A percentile compares a stretch with the other conserved stretches of the same genome.
Conservation (phyloP, 2,113 vertebrate genomes). For the Megaleporinus macrocephalus region DNA sequence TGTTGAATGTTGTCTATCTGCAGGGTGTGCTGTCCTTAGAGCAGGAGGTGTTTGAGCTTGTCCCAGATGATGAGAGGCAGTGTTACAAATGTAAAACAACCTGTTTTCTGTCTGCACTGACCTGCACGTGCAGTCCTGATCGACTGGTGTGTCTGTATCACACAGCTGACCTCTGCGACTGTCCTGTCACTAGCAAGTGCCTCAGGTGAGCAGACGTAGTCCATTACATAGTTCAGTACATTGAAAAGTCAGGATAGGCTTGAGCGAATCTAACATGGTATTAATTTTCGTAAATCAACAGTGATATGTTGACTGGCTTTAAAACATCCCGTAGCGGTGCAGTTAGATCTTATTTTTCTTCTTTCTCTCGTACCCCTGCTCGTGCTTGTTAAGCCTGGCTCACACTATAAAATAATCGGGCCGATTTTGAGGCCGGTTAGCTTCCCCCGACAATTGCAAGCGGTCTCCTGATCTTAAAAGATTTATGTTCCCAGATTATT, state of each 20-base stretch:
- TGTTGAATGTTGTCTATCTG: slow-evolving; percentile 15
- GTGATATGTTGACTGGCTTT: no score
- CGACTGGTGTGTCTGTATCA: slow-evolving; percentile 94
- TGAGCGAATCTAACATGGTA: no score
- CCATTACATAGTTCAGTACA: background rate
- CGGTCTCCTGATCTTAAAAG: no score
- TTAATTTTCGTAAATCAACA: no score
- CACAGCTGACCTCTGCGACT: slow-evolving; percentile 86
- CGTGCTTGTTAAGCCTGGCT: no score
- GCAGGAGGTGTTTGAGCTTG: slow-evolving; percentile 95
- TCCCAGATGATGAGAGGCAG: slow-evolving; percentile 97
- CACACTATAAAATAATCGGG: no score
- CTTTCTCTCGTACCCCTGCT: no score
- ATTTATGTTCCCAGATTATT: no score
- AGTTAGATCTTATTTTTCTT: no score
- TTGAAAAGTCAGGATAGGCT: background rate
- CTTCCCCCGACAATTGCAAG: no score
- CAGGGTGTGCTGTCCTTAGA: slow-evolving; percentile 93
- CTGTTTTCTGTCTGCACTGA: slow-evolving; percentile 96
- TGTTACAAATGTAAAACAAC: slow-evolving; percentile 95
- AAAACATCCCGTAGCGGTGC: no score
- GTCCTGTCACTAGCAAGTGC: slow-evolving; percentile 90
- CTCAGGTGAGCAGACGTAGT: slow-evolving; percentile 76
- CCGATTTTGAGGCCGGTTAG: no score
- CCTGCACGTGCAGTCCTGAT: slow-evolving; percentile 91